phyloP scores from a whole-genome alignment of 2,113 vertebrate genomes.

The Triplophysa rosa region DNA sequence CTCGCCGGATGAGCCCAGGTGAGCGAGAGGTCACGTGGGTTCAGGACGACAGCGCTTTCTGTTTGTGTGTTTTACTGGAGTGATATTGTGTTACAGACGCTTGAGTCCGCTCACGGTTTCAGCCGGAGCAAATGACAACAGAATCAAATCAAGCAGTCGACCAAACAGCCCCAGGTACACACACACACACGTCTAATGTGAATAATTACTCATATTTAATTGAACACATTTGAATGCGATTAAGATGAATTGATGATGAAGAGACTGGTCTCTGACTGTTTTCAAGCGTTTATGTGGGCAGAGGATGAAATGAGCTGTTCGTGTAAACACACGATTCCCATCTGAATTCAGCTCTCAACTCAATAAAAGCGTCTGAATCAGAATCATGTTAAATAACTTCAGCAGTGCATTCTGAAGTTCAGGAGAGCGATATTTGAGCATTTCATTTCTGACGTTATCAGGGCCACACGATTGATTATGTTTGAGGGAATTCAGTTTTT shows the following conservation, averaged over 20 bases:
- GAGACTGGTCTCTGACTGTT: neutral
- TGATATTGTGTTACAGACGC: conserved; percentile 56
- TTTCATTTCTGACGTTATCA: too few species aligned
- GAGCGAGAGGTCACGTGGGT: conserved; percentile 15
- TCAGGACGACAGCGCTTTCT: neutral
- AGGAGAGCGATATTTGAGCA: too few species aligned
- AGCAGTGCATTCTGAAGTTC: too few species aligned
- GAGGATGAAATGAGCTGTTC: neutral
- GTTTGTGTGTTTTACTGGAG: neutral
- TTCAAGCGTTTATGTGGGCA: neutral
- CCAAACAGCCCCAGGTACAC: conserved; percentile 75
- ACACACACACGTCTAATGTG: neutral
- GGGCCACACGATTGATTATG: too few species aligned
- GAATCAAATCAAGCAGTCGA: conserved; percentile 68
- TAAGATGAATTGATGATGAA: too few species aligned
- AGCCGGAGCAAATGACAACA: conserved; percentile 64
- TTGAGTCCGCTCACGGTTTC: conserved; percentile 69
- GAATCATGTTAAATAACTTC: too few species aligned
- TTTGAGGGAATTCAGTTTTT: too few species aligned
- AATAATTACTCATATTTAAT: too few species aligned
- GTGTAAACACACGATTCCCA: neutral
- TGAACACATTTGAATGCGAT: too few species aligned
- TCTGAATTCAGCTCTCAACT: too few species aligned
- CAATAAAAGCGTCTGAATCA: too few species aligned
- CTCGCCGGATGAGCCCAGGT: conserved; percentile 89